Percentiles rank a stretch among this genome's conserved stretches.
Conservation (phyloP, 2,113 vertebrate genomes). For the Pholis gunnellus region DNA sequence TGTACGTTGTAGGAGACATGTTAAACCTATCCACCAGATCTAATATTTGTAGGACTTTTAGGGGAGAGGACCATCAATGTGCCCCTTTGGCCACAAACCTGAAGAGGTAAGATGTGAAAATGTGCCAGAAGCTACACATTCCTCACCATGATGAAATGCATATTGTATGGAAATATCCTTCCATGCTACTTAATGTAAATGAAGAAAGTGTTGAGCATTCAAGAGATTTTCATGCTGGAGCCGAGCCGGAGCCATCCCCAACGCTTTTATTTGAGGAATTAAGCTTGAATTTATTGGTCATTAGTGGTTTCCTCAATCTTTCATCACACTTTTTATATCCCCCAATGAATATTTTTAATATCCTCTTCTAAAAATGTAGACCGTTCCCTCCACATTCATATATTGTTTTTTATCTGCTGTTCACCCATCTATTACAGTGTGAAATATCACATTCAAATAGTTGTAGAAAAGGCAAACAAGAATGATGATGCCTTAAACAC, state of each 20-base stretch:
- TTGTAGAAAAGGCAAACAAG: neutral
- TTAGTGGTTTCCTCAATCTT: conserved; percentile 43
- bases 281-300: conserved; percentile 52
- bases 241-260: neutral
- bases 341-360: conserved; percentile 40
- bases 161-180: conserved; percentile 23
- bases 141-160: conserved; percentile 16
- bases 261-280: conserved; percentile 43
- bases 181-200: conserved; percentile 40
- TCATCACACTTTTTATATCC: conserved; percentile 45
- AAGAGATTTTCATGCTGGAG: conserved; percentile 3
- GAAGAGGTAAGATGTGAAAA: conserved; percentile 29
- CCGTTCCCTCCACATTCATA: conserved; percentile 21
- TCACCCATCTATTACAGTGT: neutral
- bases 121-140: conserved; percentile 2
- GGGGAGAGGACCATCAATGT: neutral
- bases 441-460: conserved; percentile 10
- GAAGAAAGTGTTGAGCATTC: conserved; percentile 13
- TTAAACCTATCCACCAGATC: neutral
- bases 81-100: conserved; percentile 7
- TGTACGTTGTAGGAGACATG: neutral
- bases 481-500: neutral
- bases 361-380: conserved; percentile 20
- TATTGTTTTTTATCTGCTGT: conserved; percentile 3
- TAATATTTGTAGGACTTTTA: neutral